These are phyloP conservation scores for Manis pentadactyla DNA, from an alignment of 2,797 vertebrate species.

Conservation along the genomic window DNA sequence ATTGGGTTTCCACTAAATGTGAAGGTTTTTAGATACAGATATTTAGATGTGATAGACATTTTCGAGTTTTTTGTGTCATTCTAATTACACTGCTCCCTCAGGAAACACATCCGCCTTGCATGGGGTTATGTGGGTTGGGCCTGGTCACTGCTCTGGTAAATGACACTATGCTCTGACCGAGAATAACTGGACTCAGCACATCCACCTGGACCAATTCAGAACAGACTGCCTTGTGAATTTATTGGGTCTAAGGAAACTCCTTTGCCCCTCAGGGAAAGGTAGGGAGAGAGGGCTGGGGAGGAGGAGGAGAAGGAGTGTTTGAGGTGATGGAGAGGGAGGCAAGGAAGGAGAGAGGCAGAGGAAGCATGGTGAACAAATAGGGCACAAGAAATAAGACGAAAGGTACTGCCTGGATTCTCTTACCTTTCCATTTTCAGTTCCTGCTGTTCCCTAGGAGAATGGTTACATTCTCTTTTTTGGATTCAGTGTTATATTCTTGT, in stretches of 20 bases:
- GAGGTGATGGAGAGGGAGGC: background rate
- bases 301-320: too few species aligned
- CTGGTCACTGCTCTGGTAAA: background rate
- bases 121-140: background rate
- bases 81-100: background rate
- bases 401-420: background rate
- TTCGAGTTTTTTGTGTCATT: background rate
- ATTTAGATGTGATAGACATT: background rate
- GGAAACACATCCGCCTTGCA: background rate
- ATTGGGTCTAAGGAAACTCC: background rate
- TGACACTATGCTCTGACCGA: background rate
- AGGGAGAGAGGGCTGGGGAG: rapidly evolving
- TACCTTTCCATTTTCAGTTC: background rate
- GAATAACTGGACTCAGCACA: background rate
- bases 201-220: background rate
- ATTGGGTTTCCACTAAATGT: background rate
- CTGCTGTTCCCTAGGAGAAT: background rate
- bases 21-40: background rate
- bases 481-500: background rate
- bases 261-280: too few species aligned
- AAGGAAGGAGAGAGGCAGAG: background rate
- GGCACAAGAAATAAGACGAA: background rate
- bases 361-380: background rate
- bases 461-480: background rate
- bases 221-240: background rate